Evolutionary conservation across 1,140 invertebrate genomes (phyloP), one percentile per base, ranked within the genome.

Genomic region (Drosophila nebulosa): DNA sequence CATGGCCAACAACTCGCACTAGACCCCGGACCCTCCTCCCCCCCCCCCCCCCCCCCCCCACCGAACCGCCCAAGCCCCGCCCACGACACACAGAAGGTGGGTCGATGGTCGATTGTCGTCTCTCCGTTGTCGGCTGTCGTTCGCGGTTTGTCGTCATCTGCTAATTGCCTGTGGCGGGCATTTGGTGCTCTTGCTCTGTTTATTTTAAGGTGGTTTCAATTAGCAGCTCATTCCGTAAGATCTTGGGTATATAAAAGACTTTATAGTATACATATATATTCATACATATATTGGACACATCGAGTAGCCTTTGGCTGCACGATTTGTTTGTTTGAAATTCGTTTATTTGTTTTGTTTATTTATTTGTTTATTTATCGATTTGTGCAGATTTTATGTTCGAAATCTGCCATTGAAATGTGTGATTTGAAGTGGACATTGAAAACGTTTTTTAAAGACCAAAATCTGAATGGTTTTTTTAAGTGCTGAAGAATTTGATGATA

Each of bases 141-240:
- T 14, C 12, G 35, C 35, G 35, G 35, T 85, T 86, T 78, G 72
- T 70, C 75, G 73, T 32, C 52, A 30, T 16, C 70, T 67, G 81
- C 60, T 86, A 88, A 86, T 86, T 86, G 78, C 68, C 71, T 59
- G 69, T 88, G 81, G 74, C 83, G 77, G 77, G 73, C 80, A 74
- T 77, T 65, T 32, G 35, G 58, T 62, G 74, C 61, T 69, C 69
- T 64, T 85, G 80, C 81, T 85, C 81, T 78, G 81, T 78, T 85
- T 81, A 79, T 80, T 88, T 74, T 83, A 83, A 86, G 83, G 83
- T 86, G 83, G 70, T 77, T 88, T 83, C 84, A 86, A 86, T 86
- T 86, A 86, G 83, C 83, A 64, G 73, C 63, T 80, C 51, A 85
- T 80, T 77, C 52, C 68, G 58, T 36, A 24, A 26, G 68, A 51